These are phyloP conservation scores for Trilocha varians DNA, from an alignment of 2,888 invertebrate genomes.

Conservation along the genomic window DNA sequence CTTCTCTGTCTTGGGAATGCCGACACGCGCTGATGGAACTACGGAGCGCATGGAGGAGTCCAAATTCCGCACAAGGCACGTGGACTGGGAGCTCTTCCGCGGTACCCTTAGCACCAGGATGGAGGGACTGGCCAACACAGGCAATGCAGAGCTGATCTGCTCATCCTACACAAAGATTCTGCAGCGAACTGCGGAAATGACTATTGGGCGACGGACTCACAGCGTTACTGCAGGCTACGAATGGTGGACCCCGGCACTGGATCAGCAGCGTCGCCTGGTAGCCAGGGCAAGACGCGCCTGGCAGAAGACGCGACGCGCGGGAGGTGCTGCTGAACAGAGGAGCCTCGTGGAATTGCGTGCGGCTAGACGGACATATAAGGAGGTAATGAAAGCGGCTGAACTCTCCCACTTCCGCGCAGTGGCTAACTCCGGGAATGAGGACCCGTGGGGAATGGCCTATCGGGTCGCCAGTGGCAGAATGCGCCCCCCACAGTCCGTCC, in stretches of 20 bases:
- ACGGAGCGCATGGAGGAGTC: neutral
- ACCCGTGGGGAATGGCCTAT: constrained; percentile 19
- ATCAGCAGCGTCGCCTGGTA: neutral
- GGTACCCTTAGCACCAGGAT: neutral
- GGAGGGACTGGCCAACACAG: neutral
- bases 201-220: neutral
- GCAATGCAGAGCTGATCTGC: neutral
- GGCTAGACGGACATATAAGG: neutral
- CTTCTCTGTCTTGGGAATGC: constrained; percentile 31
- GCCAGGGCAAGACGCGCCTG: neutral
- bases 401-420: neutral
- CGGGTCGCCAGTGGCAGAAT: constrained; percentile 12
- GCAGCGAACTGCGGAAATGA: neutral
- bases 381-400: constrained; percentile 1
- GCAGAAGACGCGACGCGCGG: neutral
- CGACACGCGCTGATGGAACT: constrained; percentile 22
- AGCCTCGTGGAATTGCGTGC: neutral
- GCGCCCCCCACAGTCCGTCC: constrained; percentile 12
- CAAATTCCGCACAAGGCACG: neutral
- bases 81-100: neutral
- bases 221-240: constrained; percentile 4
- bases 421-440: constrained; percentile 11
- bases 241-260: constrained; percentile 9
- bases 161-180: neutral
- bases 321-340: neutral